These are phyloP conservation scores for Thamnophis sirtalis DNA, from an alignment of 2,113 vertebrate species.

Conservation along the genomic window DNA sequence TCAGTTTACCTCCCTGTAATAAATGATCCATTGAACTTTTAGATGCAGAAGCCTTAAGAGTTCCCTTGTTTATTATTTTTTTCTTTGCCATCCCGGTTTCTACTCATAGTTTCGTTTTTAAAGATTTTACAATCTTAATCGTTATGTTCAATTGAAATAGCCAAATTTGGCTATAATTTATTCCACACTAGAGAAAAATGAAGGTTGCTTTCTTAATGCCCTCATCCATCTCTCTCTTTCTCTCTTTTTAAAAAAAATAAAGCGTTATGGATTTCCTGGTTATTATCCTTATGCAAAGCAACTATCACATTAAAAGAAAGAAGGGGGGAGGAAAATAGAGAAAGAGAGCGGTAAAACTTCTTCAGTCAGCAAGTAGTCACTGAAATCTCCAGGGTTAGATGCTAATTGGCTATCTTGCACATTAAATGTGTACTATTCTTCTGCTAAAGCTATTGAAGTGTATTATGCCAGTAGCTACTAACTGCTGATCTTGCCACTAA, in stretches of 20 bases:
- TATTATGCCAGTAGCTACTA: neutral
- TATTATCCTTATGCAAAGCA: neutral
- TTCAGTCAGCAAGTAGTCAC: constrained; percentile 3
- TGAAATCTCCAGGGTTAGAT: neutral
- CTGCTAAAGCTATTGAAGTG: neutral
- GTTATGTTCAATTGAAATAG: neutral
- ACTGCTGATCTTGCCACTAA: neutral
- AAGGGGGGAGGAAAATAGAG: neutral
- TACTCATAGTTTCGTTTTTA: neutral
- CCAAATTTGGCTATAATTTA: neutral
- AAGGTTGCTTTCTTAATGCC: neutral
- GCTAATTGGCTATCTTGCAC: neutral
- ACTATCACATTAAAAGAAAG: neutral
- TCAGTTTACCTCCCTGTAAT: neutral
- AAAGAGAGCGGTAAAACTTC: neutral
- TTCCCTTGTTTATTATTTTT: neutral
- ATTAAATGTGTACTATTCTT: constrained; percentile 13
- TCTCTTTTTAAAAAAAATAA: neutral
- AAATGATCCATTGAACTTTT: neutral
- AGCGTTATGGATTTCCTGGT: neutral
- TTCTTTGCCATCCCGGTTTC: neutral
- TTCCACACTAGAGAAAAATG: neutral
- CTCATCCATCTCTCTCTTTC: neutral
- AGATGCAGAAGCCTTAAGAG: neutral
- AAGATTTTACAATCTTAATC: neutral